Evolutionary conservation across 2,888 invertebrate genomes (phyloP).

Genomic region (Altica lythri): DNA sequence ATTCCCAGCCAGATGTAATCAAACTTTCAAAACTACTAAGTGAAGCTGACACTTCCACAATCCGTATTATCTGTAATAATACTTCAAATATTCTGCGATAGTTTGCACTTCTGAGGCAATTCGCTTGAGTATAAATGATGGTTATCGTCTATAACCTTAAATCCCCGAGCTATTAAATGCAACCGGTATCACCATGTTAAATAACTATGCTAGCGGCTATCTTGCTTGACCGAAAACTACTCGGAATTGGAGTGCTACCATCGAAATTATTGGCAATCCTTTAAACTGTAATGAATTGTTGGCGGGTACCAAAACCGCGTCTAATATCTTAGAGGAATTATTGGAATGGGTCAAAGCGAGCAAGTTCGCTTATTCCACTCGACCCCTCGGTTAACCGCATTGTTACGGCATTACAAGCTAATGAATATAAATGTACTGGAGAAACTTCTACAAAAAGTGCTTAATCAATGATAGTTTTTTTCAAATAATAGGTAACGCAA

Average conservation of each 20-base stretch:
- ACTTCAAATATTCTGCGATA: neutral
- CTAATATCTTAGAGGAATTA: conserved; percentile 34
- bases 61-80: too few species aligned
- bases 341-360: conserved; percentile 30
- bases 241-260: conserved; percentile 17
- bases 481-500: conserved; percentile 1
- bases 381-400: conserved; percentile 52
- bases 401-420: conserved; percentile 51
- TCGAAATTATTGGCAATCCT: conserved; percentile 30
- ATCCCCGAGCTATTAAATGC: conserved; percentile 2
- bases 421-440: conserved; percentile 54
- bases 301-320: conserved; percentile 22
- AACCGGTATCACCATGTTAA: conserved; percentile 9
- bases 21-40: too few species aligned
- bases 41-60: too few species aligned
- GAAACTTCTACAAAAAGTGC: conserved; percentile 18
- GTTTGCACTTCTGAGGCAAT: neutral
- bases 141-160: conserved; percentile 1
- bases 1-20: too few species aligned
- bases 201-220: conserved; percentile 12
- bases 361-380: conserved; percentile 27
- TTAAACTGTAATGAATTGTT: conserved; percentile 36
- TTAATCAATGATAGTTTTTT: conserved; percentile 17
- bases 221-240: conserved; percentile 5
- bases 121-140: neutral